phyloP scores from a whole-genome alignment of 2,888 invertebrate genomes.

The Subacronicta megacephala region DNA sequence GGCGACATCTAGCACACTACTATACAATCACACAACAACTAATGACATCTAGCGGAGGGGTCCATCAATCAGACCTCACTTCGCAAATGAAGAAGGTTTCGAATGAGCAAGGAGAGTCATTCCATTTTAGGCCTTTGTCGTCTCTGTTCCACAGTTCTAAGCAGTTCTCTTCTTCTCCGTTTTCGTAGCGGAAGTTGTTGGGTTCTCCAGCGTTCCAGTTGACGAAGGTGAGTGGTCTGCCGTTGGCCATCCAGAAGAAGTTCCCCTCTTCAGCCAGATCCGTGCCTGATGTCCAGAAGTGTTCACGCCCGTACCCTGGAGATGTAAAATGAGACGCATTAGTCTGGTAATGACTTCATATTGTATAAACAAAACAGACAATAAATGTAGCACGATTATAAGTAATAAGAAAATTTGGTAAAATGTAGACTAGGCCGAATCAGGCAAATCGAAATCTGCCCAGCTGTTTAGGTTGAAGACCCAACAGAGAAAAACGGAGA shows the following conservation, averaged over 20 bases:
- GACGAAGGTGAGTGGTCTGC: conserved; percentile 96
- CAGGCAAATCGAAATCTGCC: no score
- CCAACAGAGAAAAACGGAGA: no score
- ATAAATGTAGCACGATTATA: no score
- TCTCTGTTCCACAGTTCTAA: conserved; percentile 97
- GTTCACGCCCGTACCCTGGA: conserved; percentile 95
- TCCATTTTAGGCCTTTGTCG: conserved; percentile 97
- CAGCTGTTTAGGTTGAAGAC: no score
- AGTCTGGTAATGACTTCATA: conserved; percentile 9
- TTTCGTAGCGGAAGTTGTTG: conserved; percentile 97
- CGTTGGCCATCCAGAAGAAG: conserved; percentile 98
- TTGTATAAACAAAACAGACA: no score
- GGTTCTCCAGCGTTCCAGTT: conserved; percentile 98
- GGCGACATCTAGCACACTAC: conserved; percentile 72
- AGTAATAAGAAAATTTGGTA: no score
- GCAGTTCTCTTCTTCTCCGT: conserved; percentile 98
- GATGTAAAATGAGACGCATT: conserved; percentile 34
- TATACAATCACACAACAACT: conserved; percentile 66
- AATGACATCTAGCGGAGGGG: conserved; percentile 40
- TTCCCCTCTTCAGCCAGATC: conserved; percentile 97
- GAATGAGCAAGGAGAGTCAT: conserved; percentile 97
- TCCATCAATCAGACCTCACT: conserved; percentile 90
- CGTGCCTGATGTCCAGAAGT: conserved; percentile 98
- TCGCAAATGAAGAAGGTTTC: conserved; percentile 98
- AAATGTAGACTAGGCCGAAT: no score